These are phyloP conservation scores for Actinia equina DNA, from an alignment of 64 coral and sea anemone genomes.

Conservation along the genomic window DNA sequence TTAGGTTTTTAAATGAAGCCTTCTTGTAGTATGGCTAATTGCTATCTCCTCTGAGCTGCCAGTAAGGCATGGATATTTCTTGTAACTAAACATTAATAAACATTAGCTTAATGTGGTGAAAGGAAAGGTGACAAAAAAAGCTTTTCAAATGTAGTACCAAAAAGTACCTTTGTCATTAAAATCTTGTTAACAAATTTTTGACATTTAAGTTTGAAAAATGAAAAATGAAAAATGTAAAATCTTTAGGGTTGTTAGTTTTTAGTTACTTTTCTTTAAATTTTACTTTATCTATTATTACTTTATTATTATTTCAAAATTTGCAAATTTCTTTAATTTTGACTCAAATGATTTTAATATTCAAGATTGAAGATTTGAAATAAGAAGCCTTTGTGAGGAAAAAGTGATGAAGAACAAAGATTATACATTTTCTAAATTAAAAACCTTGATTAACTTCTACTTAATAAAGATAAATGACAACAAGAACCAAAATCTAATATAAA, in stretches of 20 bases:
- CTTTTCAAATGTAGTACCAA: slow-evolving; percentile 1
- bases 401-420: not conserved
- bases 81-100: not conserved
- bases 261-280: too few species aligned
- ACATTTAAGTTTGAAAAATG: too few species aligned
- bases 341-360: not conserved
- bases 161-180: too few species aligned
- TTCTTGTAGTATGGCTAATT: too few species aligned
- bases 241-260: too few species aligned
- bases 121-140: not conserved
- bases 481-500: not conserved
- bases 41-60: not conserved
- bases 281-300: too few species aligned
- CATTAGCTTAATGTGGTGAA: not conserved
- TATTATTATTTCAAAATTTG: not conserved
- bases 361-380: not conserved
- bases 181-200: too few species aligned
- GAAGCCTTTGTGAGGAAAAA: not conserved
- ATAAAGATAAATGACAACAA: slow-evolving; percentile 10
- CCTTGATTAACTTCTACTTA: slow-evolving; percentile 5
- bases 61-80: not conserved
- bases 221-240: too few species aligned
- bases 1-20: too few species aligned
- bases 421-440: not conserved
- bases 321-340: not conserved